Conservation (phyloP, 2,113 vertebrate genomes). For the Pelmatolapia mariae region DNA sequence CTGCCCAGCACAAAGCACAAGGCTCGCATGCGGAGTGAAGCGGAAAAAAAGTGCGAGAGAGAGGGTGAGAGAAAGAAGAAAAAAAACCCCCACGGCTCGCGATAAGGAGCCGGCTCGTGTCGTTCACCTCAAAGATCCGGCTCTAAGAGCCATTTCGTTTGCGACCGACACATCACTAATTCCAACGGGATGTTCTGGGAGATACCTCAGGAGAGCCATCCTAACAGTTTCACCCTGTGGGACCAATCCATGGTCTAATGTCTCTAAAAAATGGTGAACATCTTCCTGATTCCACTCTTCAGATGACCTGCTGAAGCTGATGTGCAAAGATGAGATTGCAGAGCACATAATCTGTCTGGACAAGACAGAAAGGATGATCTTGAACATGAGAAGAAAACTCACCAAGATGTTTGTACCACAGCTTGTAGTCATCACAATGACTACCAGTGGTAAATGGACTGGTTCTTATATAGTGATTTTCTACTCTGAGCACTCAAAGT, state of each 20-base stretch:
- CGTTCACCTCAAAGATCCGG: no score
- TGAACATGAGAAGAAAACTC: not conserved
- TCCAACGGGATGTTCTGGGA: not conserved
- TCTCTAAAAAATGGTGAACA: not conserved
- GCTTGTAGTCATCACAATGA: not conserved
- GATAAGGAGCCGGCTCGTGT: not conserved
- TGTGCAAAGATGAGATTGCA: not conserved
- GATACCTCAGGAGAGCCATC: not conserved
- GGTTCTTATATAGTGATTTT: not conserved
- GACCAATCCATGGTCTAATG: not conserved
- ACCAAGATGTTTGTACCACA: not conserved
- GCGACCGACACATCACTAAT: no score
- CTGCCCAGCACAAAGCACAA: no score
- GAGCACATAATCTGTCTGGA: not conserved
- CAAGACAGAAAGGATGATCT: not conserved
- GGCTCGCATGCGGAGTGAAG: no score
- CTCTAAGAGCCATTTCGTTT: no score
- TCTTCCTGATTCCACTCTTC: not conserved
- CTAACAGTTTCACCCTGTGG: not conserved
- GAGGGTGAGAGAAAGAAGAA: no score
- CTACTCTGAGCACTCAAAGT: not conserved
- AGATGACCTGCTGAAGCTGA: not conserved
- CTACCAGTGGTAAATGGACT: not conserved
- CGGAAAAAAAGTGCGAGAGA: no score
- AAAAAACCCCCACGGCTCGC: no score